These are phyloP conservation scores for Calyptomena viridis DNA, from an alignment of 2,113 vertebrate genomes.

Conservation along the genomic window DNA sequence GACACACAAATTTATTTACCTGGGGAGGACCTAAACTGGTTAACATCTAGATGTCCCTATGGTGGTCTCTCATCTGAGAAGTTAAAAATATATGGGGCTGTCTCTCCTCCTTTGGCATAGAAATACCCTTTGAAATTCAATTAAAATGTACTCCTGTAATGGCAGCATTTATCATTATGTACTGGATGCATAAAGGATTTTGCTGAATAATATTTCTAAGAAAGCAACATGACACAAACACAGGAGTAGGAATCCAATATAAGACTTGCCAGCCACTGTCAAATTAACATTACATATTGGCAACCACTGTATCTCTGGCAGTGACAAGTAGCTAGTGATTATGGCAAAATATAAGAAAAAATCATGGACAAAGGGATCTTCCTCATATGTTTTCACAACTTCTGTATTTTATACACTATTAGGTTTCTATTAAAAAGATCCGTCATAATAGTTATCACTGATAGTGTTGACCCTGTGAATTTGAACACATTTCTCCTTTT, in stretches of 20 bases:
- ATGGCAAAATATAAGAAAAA: neutral
- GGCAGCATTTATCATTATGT: neutral
- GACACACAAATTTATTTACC: neutral
- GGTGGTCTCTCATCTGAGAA: neutral
- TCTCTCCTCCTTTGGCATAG: neutral
- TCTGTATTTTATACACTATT: neutral
- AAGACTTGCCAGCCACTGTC: neutral
- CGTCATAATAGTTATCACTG: neutral
- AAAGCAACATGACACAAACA: neutral
- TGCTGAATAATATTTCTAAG: neutral
- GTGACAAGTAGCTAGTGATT: neutral
- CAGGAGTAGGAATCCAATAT: neutral
- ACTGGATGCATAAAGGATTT: neutral
- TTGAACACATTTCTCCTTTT: neutral
- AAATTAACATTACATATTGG: neutral
- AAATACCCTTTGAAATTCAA: neutral
- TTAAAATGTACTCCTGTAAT: neutral
- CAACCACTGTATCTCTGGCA: neutral
- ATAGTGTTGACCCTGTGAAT: neutral
- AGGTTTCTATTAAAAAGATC: neutral
- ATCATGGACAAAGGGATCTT: neutral
- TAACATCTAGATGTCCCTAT: neutral
- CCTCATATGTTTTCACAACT: fast-evolving
- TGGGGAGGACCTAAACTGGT: neutral
- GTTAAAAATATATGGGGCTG: neutral